Evolutionary conservation across 2,797 vertebrate genomes (phyloP).

Genomic region (Helicolenus hilgendorfi): DNA sequence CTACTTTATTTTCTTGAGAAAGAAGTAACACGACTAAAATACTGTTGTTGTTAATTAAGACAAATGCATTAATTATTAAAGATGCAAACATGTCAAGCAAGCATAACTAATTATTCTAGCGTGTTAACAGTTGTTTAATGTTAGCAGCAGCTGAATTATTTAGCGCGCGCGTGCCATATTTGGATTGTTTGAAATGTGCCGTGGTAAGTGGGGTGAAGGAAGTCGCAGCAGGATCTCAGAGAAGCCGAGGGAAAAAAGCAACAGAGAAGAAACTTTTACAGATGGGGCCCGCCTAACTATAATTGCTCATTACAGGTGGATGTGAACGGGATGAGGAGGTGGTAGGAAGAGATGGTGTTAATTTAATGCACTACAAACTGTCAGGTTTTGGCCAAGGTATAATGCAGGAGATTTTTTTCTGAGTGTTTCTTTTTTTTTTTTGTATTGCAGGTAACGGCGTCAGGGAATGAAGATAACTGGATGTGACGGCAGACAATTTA

Average conservation of each 20-base stretch:
- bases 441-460: slow-evolving; percentile 60
- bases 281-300: slow-evolving; percentile 59
- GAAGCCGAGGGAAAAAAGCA: slow-evolving; percentile 53
- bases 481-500: slow-evolving; percentile 90
- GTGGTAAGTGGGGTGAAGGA: slow-evolving; percentile 82
- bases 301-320: slow-evolving; percentile 82
- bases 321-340: slow-evolving; percentile 53
- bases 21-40: slow-evolving; percentile 95
- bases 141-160: slow-evolving; percentile 99
- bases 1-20: slow-evolving; percentile 93
- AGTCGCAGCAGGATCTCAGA: slow-evolving; percentile 65
- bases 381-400: slow-evolving; percentile 57
- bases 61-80: slow-evolving; percentile 99
- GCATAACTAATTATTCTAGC: slow-evolving; percentile 99
- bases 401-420: slow-evolving; percentile 35
- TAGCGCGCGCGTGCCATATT: slow-evolving; percentile 95
- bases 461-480: slow-evolving; percentile 83
- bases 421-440: slow-evolving; percentile 35
- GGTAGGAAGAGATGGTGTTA: slow-evolving; percentile 60
- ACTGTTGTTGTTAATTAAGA: slow-evolving; percentile 99
- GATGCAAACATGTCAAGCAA: slow-evolving; percentile 99
- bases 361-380: slow-evolving; percentile 71
- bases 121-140: slow-evolving; percentile 99
- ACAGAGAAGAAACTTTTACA: slow-evolving; percentile 55
- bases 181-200: slow-evolving; percentile 94